Conservation (phyloP, 2,888 invertebrate species). For the Acleris emargana region DNA sequence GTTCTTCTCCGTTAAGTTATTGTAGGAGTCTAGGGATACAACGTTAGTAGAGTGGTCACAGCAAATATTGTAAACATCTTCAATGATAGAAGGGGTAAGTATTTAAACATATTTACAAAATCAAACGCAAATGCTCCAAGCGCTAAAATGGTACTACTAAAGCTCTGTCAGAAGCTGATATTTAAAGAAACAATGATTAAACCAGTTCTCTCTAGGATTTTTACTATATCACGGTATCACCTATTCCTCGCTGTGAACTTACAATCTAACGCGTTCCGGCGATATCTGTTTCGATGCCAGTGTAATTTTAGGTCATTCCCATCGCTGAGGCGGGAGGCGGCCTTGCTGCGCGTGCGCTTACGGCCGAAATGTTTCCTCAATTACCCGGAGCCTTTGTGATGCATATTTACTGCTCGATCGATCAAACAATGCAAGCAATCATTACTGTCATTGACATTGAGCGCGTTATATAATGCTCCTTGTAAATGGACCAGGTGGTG, state of each 20-base stretch:
- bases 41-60: neutral
- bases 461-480: conserved; percentile 52
- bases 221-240: neutral
- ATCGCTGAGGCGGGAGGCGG: conserved; percentile 54
- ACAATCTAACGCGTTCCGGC: conserved; percentile 45
- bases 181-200: no score
- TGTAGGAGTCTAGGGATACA: no score
- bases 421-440: conserved; percentile 54
- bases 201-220: no score
- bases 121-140: no score
- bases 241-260: conserved; percentile 46
- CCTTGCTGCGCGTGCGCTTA: conserved; percentile 53
- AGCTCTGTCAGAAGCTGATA: no score
- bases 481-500: conserved; percentile 35
- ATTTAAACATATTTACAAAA: no score
- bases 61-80: no score
- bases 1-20: neutral
- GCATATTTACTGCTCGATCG: conserved; percentile 45
- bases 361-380: conserved; percentile 50
- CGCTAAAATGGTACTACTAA: no score
- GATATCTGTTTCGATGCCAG: conserved; percentile 54
- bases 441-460: conserved; percentile 50
- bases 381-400: conserved; percentile 53
- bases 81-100: no score
- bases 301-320: conserved; percentile 77